phyloP scores from a whole-genome alignment of 2,113 vertebrate species.

The Notarius quadriscutis region DNA sequence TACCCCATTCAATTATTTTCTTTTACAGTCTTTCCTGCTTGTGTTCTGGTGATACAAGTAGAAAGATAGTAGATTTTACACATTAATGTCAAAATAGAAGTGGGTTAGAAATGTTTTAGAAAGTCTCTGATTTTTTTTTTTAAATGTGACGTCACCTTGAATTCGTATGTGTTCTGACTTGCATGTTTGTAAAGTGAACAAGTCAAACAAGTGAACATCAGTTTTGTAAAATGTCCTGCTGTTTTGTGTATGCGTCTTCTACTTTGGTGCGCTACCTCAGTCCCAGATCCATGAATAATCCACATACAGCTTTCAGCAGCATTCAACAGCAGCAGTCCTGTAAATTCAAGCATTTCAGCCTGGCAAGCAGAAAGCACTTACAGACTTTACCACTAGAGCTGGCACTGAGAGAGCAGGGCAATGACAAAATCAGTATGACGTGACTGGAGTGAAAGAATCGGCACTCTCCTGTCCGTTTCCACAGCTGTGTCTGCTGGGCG shows the following conservation, averaged over 20 bases:
- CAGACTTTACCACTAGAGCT: background rate
- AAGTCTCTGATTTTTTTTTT: background rate
- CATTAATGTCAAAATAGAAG: background rate
- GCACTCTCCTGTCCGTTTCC: slow-evolving; percentile 4
- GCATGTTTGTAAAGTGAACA: background rate
- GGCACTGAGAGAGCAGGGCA: background rate
- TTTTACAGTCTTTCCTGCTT: background rate
- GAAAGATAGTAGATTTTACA: background rate
- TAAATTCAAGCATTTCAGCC: background rate
- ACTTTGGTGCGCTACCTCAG: background rate
- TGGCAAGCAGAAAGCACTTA: background rate
- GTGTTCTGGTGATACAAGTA: background rate
- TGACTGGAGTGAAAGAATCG: background rate
- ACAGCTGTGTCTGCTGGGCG: slow-evolving; percentile 25
- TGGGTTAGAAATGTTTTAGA: background rate
- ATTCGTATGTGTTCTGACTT: background rate
- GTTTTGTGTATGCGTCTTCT: background rate
- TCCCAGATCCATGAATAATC: slow-evolving; percentile 44
- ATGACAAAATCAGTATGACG: slow-evolving; percentile 3
- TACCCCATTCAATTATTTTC: background rate
- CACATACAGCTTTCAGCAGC: slow-evolving; percentile 11
- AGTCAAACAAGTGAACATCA: background rate
- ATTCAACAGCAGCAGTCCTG: background rate
- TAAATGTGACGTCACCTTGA: background rate
- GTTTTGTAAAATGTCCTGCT: background rate